Base-by-base conservation (phyloP, 2,797 vertebrate genomes). In the Balearica regulorum region DNA sequence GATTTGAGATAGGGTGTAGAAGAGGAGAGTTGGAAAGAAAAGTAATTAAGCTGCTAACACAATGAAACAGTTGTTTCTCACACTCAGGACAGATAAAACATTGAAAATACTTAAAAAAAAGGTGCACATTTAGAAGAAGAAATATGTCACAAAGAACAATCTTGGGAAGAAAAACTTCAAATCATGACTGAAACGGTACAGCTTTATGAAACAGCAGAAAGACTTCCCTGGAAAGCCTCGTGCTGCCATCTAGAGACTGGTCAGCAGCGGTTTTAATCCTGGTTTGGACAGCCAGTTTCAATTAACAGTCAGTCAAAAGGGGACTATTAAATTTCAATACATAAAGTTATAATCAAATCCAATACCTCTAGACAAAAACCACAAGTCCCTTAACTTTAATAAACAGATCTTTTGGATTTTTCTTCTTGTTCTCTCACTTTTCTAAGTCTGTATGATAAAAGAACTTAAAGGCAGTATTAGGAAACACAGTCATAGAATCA, bases 211-310 rank as follows among this genome's bases (percentile, higher is more conserved):
- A 61, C 29, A 13, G 3, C 14, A 62, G 24, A 11, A 46, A n/a
- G 57, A 71, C 8, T 26, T 25, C 71, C 14, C 31, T 3, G 26
- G 39, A 58, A 96, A 95, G 97, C 90, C 94, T 95, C 85, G 72
- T 95, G 94, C 95, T 98, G 98, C 98, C 98, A 98, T 70, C 98
- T 98, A 97, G 90, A 81, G 21, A 58, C 21, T 25, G 22, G 25
- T 10, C 49, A 68, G n/a, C 79, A 44, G 13, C 11, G 1, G 44
- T 41, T 66, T 54, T 71, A 41, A 24, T 8, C 24, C 35, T 33
- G 28, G 13, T 48, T 62, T 51, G 10, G 41, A 31, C 10, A n/a
- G 39, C 19, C 57, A 37, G 2, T 8, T 69, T 39, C 41, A 49
- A 57, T 7, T 14, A 61, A 25, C 26, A 69, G 35, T 8, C 46